Evolutionary conservation across 2,888 invertebrate genomes (phyloP).

Genomic region (Drosophila macrospina): DNA sequence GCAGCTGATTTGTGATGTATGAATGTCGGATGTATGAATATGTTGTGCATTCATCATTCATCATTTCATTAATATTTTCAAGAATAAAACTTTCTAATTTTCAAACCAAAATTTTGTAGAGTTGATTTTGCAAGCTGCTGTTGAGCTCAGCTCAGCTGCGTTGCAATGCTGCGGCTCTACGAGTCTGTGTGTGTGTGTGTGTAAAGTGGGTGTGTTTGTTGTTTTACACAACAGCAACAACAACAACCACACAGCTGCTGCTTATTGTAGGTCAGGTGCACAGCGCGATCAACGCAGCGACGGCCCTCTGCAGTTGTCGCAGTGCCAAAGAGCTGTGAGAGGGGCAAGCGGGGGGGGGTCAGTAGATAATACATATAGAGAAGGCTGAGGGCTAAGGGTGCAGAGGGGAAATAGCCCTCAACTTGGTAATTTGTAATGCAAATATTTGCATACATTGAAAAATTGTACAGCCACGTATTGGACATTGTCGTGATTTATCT

Average conservation of each 20-base stretch:
- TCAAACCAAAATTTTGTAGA: slow-evolving; percentile 38
- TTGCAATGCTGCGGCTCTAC: not conserved
- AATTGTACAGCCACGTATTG: slow-evolving; percentile 66
- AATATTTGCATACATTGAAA: slow-evolving; percentile 76
- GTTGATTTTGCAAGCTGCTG: slow-evolving; percentile 49
- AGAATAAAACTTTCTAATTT: slow-evolving; percentile 68
- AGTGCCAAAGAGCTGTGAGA: not conserved
- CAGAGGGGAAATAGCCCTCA: slow-evolving; percentile 37
- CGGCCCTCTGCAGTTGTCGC: slow-evolving; percentile 56
- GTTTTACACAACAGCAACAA: slow-evolving; percentile 56
- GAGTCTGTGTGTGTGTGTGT: slow-evolving; percentile 27
- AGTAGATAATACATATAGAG: too few relatives aligned
- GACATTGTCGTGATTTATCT: slow-evolving; percentile 59
- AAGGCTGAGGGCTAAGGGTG: too few relatives aligned
- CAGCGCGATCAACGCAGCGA: slow-evolving; percentile 22
- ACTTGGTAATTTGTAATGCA: slow-evolving; percentile 74
- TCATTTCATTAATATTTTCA: slow-evolving; percentile 1
- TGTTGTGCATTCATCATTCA: not conserved
- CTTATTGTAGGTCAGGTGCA: slow-evolving; percentile 75
- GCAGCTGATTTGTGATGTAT: slow-evolving; percentile 9
- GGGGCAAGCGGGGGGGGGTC: not conserved
- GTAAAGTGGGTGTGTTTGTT: slow-evolving; percentile 75
- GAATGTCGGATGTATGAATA: too few relatives aligned
- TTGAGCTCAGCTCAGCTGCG: slow-evolving; percentile 3
- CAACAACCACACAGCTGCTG: slow-evolving; percentile 34